Evolutionary conservation across 2,113 vertebrate species (phyloP), one percentile per base, ranked within the genome.

Genomic region (Grammomys surdaster): DNA sequence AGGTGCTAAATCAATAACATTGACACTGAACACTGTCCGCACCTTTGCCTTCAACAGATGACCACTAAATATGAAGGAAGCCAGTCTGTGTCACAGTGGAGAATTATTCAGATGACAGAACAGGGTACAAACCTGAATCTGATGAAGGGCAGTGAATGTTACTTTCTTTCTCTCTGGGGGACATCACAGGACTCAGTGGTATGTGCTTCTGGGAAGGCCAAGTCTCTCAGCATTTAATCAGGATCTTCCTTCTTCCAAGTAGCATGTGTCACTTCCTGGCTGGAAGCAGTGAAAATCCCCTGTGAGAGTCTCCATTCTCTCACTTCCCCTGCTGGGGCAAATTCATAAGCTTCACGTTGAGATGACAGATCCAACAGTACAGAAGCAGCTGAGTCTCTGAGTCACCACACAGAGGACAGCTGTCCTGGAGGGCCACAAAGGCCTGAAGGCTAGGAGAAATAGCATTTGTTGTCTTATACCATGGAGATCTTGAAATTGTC

Each of bases 301-400:
- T n/a, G 17, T 1, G 31, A 88, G 63, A n/a, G 13, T 36, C 92
- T 84, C 43, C 0, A n/a, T 26, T 65, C 88, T 93, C 85, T 90
- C 48, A 7, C 93, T 28, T 92, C 33, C 88, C 84, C 84, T 78
- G 60, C 86, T 65, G 63, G 46, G 82, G 56, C 73, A 89, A 76
- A 84, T 80, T 75, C 51, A 78, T 78, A 82, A 96, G n/a, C 60
- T 58, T 70, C 77, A 33, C 9, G 16, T 33, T 9, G 51, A 80
- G 84, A n/a, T 7, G 33, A 81, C 70, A 48, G 73, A 56, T 33
- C 20, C 75, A 26, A 24, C 0, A n/a, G 13, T 40, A 60, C 43
- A 19, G 78, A 72, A 96, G 89, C 84, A 76, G 82, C 67, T 33
- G 70, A 75, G 40, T 26, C n/a, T 87, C 81, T 70, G 80, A 95